A percentile compares a stretch with the other conserved stretches of the same genome.
Evolutionary conservation across 2,797 vertebrate species (phyloP).

Genomic region (Taeniopygia guttata): DNA sequence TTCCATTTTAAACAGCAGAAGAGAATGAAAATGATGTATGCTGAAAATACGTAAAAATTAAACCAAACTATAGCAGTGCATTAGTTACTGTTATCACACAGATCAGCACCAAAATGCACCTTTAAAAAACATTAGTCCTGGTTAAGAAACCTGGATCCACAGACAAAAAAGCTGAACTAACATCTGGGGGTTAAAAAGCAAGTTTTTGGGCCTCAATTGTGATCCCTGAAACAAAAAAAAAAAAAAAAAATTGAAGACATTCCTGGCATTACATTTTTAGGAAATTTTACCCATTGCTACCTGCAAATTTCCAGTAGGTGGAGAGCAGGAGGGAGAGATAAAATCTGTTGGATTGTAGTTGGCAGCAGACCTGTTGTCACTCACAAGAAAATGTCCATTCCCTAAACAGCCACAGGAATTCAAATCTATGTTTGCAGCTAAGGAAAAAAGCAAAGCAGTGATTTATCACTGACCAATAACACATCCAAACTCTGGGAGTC

Average conservation of each 20-base stretch:
- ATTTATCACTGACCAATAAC: not conserved
- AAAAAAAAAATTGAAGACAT: not conserved
- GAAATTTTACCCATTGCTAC: not conserved
- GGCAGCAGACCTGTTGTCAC: not conserved
- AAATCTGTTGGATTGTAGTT: not conserved
- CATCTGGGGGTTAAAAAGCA: not conserved
- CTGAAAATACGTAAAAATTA: not conserved
- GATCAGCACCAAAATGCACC: not conserved
- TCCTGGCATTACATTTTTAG: not conserved
- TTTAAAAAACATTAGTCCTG: not conserved
- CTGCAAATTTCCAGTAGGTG: not conserved
- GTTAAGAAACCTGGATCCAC: not conserved
- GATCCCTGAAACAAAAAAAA: not conserved
- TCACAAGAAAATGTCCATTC: not conserved
- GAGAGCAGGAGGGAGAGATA: not conserved
- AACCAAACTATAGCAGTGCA: not conserved
- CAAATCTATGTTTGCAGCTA: not conserved
- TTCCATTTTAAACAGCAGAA: not conserved
- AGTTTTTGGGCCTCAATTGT: not conserved
- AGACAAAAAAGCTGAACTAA: not conserved
- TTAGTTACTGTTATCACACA: not conserved
- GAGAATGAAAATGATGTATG: not conserved
- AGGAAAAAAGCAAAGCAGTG: not conserved
- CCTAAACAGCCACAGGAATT: not conserved
- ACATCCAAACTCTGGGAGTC: not conserved